A percentile compares a stretch with the other conserved stretches of the same genome.
These are phyloP conservation scores for Beris morrisii DNA, from an alignment of 2,888 invertebrate species.

Conservation along the genomic window DNA sequence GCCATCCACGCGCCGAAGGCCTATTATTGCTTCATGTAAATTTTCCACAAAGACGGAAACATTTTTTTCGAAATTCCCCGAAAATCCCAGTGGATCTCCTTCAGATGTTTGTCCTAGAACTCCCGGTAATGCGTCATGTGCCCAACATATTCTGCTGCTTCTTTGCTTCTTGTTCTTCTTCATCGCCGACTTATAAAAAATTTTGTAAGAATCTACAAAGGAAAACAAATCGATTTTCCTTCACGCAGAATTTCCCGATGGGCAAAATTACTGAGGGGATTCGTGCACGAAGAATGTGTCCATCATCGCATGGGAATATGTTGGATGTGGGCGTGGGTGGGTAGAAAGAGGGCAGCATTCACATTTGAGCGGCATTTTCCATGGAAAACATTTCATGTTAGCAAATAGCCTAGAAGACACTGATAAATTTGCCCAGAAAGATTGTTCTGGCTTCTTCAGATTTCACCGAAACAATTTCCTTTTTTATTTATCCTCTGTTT, in stretches of 20 bases:
- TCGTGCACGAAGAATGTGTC: too few relatives aligned
- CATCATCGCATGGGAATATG: too few relatives aligned
- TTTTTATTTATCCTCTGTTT: too few relatives aligned
- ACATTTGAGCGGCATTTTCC: not conserved
- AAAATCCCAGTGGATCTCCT: constrained; percentile 8
- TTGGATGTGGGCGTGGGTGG: too few relatives aligned
- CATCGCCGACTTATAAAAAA: not conserved
- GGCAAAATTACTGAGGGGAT: too few relatives aligned
- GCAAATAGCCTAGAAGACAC: constrained; percentile 14
- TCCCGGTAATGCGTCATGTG: not conserved
- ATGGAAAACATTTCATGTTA: not conserved
- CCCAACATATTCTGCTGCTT: not conserved
- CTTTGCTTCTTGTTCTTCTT: not conserved
- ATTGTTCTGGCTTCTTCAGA: too few relatives aligned
- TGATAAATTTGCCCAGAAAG: too few relatives aligned
- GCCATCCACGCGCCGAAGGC: not conserved
- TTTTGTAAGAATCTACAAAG: not conserved
- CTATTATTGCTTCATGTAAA: constrained; percentile 16
- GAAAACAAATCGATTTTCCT: constrained; percentile 4
- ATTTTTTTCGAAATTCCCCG: not conserved
- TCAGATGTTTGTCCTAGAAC: not conserved
- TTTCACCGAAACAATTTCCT: too few relatives aligned
- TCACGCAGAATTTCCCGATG: constrained; percentile 17
- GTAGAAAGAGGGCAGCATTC: not conserved
- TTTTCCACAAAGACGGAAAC: not conserved